Evolutionary conservation across 2,797 vertebrate species (phyloP).

Genomic region (Darevskia nairensis): DNA sequence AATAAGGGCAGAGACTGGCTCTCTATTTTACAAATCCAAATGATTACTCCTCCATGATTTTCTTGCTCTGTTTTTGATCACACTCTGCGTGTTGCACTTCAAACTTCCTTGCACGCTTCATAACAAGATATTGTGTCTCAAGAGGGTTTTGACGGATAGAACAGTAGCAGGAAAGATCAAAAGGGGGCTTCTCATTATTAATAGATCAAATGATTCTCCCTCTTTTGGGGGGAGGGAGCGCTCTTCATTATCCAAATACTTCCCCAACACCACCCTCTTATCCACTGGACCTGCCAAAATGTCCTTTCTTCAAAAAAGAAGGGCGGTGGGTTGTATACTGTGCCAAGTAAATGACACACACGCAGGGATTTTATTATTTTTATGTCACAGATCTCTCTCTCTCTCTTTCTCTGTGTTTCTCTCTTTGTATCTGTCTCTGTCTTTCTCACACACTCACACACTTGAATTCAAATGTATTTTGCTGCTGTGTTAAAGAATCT

Average conservation of each 20-base stretch:
- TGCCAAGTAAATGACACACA: neutral
- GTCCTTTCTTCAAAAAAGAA: neutral
- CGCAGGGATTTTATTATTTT: too few species aligned
- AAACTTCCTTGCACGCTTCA: neutral
- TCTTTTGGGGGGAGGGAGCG: neutral
- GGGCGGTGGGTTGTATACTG: neutral
- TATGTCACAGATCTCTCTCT: too few species aligned
- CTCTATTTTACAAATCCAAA: neutral
- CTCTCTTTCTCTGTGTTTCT: neutral
- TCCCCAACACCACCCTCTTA: neutral
- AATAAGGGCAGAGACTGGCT: neutral
- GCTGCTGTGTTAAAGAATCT: neutral
- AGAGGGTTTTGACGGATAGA: neutral
- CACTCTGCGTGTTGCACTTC: neutral
- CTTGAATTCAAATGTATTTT: neutral
- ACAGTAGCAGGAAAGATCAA: constrained; percentile 24
- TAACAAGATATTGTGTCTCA: neutral
- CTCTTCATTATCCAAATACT: neutral
- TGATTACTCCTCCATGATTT: constrained; percentile 1
- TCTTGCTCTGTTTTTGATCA: neutral
- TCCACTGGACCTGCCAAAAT: neutral
- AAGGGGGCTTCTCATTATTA: constrained; percentile 2
- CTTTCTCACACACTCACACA: too few species aligned
- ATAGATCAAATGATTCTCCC: constrained; percentile 19
- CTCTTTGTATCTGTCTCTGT: neutral